Base-by-base conservation (phyloP, 1,140 invertebrate species). In the Drosophila funebris region DNA sequence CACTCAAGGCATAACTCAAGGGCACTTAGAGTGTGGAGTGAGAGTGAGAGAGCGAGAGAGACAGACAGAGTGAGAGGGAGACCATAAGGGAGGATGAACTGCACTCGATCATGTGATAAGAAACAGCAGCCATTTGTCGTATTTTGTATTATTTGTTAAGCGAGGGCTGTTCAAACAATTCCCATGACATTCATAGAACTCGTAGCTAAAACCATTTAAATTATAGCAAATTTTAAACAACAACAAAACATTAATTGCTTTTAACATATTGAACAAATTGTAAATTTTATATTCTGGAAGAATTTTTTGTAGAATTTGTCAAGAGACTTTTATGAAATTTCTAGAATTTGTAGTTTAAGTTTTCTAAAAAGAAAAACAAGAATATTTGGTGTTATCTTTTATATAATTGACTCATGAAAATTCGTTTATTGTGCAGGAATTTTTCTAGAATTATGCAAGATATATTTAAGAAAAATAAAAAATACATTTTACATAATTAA, bases 1-100 rank as follows among this genome's bases (percentile, higher is more conserved):
- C 61, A 33, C 58, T 61, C 58, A 61, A 50, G 58, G 58, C 50
- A 50, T 33, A 46, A 46, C 58, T 61, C 58, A 61, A 50, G 58
- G 58, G 58, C 58, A 50, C 58, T 61, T 61, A 48, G 5, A 9
- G 0, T 2, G 4, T 7, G 39, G n/a, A 5, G 24, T 8, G 20
- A 48, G 16, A 48, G 1, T 11, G 4, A 37, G 14, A 9, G 37
- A n/a, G n/a, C 16, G 18, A 37, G 50, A 13, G n/a, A 24, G n/a
- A n/a, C n/a, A n/a, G n/a, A 48, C 3, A 14, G 4, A 37, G 14
- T 4, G 37, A n/a, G n/a, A 33, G 18, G 22, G 50, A 13, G n/a
- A 24, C 5, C 3, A n/a, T n/a, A 27, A 31, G 39, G 54, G 24
- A 41, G 54, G 48, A 52, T 52, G 48, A 18, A 36, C 3, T 11